These are phyloP conservation scores for Alviniconcha marisindica DNA, from an alignment of 1,140 invertebrate species.

Conservation along the genomic window DNA sequence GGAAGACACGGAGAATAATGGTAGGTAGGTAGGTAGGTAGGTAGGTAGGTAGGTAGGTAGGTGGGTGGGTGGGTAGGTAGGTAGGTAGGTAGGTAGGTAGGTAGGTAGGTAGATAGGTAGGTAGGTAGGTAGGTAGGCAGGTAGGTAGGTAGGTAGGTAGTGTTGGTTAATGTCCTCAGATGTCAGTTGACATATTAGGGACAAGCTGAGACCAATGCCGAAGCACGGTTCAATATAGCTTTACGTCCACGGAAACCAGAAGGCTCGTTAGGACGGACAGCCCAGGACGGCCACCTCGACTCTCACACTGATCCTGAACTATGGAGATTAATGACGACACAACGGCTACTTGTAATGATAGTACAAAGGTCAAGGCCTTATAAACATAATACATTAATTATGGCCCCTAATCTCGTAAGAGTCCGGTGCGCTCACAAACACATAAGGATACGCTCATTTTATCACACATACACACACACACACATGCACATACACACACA, in stretches of 20 bases:
- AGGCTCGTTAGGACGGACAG: no score
- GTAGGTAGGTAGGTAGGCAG: neutral
- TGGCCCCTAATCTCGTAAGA: neutral
- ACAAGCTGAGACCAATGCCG: no score
- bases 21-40: no score
- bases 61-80: neutral
- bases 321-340: no score
- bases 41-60: neutral
- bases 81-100: neutral
- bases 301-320: no score
- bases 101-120: neutral
- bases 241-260: no score
- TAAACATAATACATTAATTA: neutral
- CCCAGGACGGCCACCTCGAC: no score
- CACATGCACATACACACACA: neutral
- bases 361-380: neutral
- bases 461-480: neutral
- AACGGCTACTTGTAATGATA: no score
- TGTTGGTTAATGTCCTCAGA: neutral
- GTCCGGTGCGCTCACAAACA: neutral
- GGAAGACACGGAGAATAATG: no score
- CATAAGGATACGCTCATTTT: neutral
- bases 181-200: no score
- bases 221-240: no score
- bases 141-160: neutral